Conservation (phyloP, 2,888 invertebrate species). For the Sympetrum striolatum region DNA sequence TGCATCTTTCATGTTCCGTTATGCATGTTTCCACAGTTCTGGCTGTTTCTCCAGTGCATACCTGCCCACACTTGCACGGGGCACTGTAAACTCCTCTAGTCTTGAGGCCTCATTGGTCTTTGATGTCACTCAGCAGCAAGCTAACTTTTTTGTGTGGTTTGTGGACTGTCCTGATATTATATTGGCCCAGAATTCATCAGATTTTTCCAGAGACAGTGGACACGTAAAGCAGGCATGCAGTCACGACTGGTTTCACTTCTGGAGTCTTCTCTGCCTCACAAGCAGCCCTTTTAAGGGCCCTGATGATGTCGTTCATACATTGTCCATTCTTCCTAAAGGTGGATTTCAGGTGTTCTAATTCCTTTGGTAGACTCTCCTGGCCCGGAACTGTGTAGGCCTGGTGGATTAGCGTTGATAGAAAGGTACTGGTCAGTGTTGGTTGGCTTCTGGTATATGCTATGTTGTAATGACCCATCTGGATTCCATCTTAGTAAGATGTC, state of each 20-base stretch:
- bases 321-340: neutral
- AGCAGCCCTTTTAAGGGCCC: neutral
- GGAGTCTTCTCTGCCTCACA: neutral
- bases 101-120: no score
- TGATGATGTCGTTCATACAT: neutral
- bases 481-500: constrained; percentile 47
- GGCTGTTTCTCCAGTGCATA: no score
- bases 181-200: no score
- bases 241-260: neutral
- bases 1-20: no score
- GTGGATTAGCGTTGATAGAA: neutral
- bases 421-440: constrained; percentile 48
- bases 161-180: no score
- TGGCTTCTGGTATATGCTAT: constrained; percentile 49
- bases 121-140: no score
- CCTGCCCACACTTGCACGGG: no score
- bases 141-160: no score
- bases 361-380: neutral
- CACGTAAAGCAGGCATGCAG: no score
- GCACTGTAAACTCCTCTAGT: no score
- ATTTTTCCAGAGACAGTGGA: no score
- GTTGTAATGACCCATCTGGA: constrained; percentile 47
- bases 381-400: neutral
- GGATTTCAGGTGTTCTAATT: neutral
- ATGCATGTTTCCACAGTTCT: no score